Conservation (phyloP, 2,888 invertebrate genomes). For the Smittia aterrima region DNA sequence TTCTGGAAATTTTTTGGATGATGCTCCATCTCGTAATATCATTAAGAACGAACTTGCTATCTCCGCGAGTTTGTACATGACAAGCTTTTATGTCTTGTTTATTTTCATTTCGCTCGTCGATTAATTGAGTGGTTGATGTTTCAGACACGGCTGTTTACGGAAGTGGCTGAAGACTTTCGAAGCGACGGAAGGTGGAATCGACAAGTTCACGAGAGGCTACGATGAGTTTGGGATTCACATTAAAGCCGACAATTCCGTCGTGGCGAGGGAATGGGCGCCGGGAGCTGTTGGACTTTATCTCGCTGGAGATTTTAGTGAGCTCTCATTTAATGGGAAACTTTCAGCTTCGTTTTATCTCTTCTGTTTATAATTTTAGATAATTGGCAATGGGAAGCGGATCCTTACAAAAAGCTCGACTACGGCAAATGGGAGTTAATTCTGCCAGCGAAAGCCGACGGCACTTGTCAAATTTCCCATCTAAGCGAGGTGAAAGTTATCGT, state of each 20-base stretch:
- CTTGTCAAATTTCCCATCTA: slow-evolving; percentile 77
- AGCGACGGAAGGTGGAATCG: slow-evolving; percentile 75
- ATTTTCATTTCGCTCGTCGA: not conserved
- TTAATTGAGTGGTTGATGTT: slow-evolving; percentile 42
- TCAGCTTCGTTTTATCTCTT: no score
- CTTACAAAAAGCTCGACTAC: slow-evolving; percentile 79
- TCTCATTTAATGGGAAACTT: slow-evolving; percentile 1
- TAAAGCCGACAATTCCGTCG: slow-evolving; percentile 79
- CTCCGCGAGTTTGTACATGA: not conserved
- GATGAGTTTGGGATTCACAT: slow-evolving; percentile 85
- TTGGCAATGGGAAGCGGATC: slow-evolving; percentile 83
- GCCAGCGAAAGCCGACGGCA: slow-evolving; percentile 79
- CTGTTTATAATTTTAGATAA: slow-evolving; percentile 63
- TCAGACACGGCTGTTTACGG: slow-evolving; percentile 78
- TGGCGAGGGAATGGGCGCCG: slow-evolving; percentile 95
- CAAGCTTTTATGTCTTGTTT: slow-evolving; percentile 2
- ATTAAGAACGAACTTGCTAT: not conserved
- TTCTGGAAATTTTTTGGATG: not conserved
- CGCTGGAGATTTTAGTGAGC: slow-evolving; percentile 94
- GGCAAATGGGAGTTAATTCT: slow-evolving; percentile 94
- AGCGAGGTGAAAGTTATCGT: slow-evolving; percentile 87
- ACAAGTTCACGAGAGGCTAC: slow-evolving; percentile 83
- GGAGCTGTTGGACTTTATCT: slow-evolving; percentile 84
- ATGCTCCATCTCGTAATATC: not conserved
- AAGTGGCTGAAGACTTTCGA: slow-evolving; percentile 74